Conservation (phyloP, 2,113 vertebrate species). For the Agelaius tricolor region DNA sequence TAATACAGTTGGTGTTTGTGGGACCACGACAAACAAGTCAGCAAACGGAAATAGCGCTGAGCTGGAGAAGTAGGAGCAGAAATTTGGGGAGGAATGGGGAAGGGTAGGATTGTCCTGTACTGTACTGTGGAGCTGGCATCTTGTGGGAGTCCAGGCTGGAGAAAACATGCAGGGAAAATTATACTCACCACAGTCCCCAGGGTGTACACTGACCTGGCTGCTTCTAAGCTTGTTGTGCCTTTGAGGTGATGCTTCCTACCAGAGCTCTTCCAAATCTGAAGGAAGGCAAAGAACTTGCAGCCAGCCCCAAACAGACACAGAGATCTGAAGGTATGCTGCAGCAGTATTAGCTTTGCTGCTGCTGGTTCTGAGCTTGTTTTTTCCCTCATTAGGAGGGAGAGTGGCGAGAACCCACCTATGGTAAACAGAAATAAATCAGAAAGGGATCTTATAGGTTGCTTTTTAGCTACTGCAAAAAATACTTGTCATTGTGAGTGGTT, state of each 20-base stretch:
- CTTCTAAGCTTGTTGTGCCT: neutral
- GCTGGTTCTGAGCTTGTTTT: neutral
- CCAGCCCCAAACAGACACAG: neutral
- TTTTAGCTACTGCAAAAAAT: neutral
- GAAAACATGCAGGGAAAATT: neutral
- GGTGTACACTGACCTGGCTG: neutral
- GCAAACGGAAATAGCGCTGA: accelerated
- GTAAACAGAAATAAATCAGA: neutral
- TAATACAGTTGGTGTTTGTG: neutral
- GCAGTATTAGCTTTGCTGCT: neutral
- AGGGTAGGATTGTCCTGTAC: neutral
- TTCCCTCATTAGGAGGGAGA: neutral
- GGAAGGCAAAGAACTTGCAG: neutral
- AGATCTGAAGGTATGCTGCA: neutral
- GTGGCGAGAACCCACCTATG: neutral
- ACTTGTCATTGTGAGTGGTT: neutral
- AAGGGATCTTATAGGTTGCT: neutral
- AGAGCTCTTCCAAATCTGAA: neutral
- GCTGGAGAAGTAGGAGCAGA: neutral
- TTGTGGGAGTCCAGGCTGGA: neutral
- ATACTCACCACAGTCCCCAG: neutral
- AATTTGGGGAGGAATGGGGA: neutral
- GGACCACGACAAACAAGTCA: neutral
- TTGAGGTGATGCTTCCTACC: neutral
- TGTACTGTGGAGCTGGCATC: neutral